Conservation (phyloP, 2,113 vertebrate genomes). For the Odocoileus virginianus region DNA sequence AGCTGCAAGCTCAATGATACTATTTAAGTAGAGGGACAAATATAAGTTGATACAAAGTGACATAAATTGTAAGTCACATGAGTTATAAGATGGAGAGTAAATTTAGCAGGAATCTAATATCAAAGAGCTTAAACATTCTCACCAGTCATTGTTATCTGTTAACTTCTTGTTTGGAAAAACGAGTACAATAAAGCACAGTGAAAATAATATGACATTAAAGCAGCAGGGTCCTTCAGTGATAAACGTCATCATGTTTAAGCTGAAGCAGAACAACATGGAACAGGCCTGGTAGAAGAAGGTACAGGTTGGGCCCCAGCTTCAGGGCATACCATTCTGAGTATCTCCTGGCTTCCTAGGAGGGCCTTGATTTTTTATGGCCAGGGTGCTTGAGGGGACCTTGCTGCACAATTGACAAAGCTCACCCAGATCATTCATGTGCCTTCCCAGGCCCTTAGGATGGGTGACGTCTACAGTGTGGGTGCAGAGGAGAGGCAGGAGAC, state of each 20-base stretch:
- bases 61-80: background rate
- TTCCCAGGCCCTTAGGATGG: background rate
- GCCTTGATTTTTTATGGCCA: background rate
- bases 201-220: background rate
- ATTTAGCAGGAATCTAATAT: background rate
- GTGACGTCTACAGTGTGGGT: background rate
- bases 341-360: background rate
- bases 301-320: background rate
- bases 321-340: background rate
- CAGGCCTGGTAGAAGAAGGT: background rate
- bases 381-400: background rate
- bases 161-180: background rate
- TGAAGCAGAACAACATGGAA: background rate
- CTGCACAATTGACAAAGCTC: background rate
- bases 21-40: background rate
- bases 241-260: background rate
- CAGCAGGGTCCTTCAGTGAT: background rate
- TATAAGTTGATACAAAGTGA: background rate
- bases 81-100: background rate
- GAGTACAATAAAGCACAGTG: background rate
- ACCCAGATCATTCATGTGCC: background rate
- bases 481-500: background rate
- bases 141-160: background rate
- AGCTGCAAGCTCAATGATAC: background rate
- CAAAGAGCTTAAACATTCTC: background rate